Conservation (phyloP, 2,113 vertebrate species). For the Clarias magur region DNA sequence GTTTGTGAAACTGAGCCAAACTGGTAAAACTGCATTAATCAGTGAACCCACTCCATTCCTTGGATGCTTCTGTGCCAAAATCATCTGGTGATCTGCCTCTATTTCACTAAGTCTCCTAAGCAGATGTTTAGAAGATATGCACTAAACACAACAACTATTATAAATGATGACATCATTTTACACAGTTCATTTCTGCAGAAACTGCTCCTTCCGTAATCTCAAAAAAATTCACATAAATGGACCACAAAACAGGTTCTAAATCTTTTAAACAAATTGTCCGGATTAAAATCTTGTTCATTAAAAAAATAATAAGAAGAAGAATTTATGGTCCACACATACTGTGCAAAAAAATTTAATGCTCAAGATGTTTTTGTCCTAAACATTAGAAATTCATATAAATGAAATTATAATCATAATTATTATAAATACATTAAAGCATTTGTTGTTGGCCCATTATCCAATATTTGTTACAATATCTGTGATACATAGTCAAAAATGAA, state of each 20-base stretch:
- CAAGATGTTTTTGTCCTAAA: neutral
- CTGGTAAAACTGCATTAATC: conserved; percentile 37
- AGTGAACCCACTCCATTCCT: conserved; percentile 27
- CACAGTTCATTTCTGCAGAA: neutral
- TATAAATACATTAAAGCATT: neutral
- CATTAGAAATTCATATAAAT: no score
- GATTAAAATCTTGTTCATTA: neutral
- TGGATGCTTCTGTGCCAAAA: conserved; percentile 1
- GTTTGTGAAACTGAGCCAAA: conserved; percentile 24
- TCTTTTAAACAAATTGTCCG: neutral
- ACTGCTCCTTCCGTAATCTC: neutral
- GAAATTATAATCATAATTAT: no score
- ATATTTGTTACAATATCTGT: neutral
- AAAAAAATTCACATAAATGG: neutral
- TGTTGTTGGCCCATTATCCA: neutral
- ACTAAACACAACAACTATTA: neutral
- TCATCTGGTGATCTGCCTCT: neutral
- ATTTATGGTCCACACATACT: neutral
- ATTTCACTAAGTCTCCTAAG: neutral
- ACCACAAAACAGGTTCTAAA: neutral
- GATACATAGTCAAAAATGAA: neutral
- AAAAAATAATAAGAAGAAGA: neutral
- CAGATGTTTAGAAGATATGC: neutral
- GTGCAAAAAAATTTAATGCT: neutral
- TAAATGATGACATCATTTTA: neutral